A percentile compares a stretch with the other conserved stretches of the same genome.
Conservation (phyloP, 2,888 invertebrate species). For the Choreutis nemorana region DNA sequence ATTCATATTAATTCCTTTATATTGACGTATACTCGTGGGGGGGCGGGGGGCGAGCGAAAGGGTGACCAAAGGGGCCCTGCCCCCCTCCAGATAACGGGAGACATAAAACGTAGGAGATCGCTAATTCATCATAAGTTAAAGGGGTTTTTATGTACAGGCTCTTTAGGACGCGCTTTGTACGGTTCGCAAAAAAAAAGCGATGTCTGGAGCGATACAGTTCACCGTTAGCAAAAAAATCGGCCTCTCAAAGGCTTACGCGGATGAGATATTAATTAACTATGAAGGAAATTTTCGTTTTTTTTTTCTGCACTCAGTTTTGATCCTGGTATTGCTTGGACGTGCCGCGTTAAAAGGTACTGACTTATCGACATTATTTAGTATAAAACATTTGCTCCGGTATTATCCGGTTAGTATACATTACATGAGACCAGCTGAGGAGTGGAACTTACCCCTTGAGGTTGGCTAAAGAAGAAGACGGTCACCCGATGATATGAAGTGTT, state of each 20-base stretch:
- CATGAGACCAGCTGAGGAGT: conserved; percentile 7
- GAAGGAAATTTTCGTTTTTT: conserved; percentile 29
- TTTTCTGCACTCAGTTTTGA: conserved; percentile 7
- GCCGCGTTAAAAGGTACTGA: too few relatives aligned
- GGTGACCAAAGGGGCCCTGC: conserved; percentile 17
- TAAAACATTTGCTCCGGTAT: too few relatives aligned
- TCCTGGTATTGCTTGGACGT: too few relatives aligned
- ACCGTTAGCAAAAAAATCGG: conserved; percentile 23
- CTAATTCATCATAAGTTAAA: conserved; percentile 68
- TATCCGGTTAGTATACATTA: too few relatives aligned
- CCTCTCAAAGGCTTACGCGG: conserved; percentile 34
- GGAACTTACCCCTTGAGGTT: conserved; percentile 4
- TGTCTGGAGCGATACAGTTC: conserved; percentile 34
- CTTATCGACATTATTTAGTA: too few relatives aligned
- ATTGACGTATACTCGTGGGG: conserved; percentile 38
- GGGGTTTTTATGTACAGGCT: conserved; percentile 60
- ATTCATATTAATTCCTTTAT: conserved; percentile 61
- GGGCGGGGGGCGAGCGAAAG: conserved; percentile 17
- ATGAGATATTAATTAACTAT: conserved; percentile 49
- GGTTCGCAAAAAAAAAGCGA: conserved; percentile 48
- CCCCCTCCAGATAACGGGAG: conserved; percentile 47
- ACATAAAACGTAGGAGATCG: conserved; percentile 65
- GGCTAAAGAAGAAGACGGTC: conserved; percentile 2
- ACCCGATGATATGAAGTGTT: too few relatives aligned
- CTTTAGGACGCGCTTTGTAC: conserved; percentile 41